A percentile compares a stretch with the other conserved stretches of the same genome.
Evolutionary conservation across 2,888 invertebrate species (phyloP).

Genomic region (Melinaea marsaeus): DNA sequence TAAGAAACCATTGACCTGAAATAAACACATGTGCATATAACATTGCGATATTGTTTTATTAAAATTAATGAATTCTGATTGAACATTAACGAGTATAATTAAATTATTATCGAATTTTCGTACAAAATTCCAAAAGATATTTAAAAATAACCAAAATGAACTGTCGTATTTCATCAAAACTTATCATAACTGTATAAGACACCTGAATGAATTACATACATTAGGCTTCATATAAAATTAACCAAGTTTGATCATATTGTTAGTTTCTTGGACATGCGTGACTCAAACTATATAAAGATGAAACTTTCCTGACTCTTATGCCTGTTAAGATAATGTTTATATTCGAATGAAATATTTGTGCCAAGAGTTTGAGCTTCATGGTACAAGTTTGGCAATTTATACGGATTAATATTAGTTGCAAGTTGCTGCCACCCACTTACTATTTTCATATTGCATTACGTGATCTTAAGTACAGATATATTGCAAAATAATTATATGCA

Average conservation of each 20-base stretch:
- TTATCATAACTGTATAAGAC: not conserved
- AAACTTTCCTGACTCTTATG: constrained; percentile 9
- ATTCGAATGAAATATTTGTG: constrained; percentile 1
- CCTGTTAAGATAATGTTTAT: constrained; percentile 4
- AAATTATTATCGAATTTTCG: too few species aligned
- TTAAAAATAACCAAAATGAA: not conserved
- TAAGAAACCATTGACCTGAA: constrained; percentile 15
- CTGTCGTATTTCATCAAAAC: not conserved
- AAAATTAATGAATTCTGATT: too few species aligned
- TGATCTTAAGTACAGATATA: not conserved
- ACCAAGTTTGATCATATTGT: constrained; percentile 45
- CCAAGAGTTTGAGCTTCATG: constrained; percentile 9
- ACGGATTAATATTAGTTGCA: constrained; percentile 33
- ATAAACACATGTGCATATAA: constrained; percentile 6
- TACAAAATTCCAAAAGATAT: not conserved
- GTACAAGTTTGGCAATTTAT: constrained; percentile 38
- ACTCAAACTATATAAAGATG: constrained; percentile 1
- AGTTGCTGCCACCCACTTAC: constrained; percentile 23
- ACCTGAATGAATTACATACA: constrained; percentile 7
- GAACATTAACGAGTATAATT: too few species aligned
- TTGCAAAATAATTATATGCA: not conserved
- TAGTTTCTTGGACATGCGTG: constrained; percentile 21
- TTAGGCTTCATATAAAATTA: constrained; percentile 35
- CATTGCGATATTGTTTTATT: not conserved
- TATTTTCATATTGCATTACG: constrained; percentile 17